These are phyloP conservation scores for Nezara viridula DNA, from an alignment of 2,888 invertebrate species.

Conservation along the genomic window DNA sequence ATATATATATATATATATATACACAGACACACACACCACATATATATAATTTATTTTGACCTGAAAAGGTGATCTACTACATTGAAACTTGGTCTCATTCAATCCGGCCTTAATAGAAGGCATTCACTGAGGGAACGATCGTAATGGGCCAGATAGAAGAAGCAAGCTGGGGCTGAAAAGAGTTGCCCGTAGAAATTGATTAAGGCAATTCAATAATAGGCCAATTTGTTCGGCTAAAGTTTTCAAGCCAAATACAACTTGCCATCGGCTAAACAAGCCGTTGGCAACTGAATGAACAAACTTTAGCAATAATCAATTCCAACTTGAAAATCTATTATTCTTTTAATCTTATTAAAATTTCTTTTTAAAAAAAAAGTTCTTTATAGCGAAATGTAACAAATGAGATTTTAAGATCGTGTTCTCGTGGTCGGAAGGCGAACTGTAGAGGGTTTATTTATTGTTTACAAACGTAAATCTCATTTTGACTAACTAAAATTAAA, in stretches of 20 bases:
- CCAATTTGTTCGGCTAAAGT: constrained; percentile 32
- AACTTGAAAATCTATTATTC: neutral
- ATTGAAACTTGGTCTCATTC: neutral
- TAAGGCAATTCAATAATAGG: constrained; percentile 46
- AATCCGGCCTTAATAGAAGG: constrained; percentile 8
- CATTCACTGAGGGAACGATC: neutral
- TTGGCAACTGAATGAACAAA: neutral
- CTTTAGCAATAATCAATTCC: neutral
- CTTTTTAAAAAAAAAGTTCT: no score
- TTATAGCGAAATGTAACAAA: no score
- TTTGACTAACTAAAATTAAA: no score
- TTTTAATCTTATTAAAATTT: no score
- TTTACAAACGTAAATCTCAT: no score
- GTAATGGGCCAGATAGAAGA: constrained; percentile 22
- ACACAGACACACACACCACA: no score
- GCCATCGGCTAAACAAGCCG: neutral
- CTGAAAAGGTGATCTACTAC: neutral
- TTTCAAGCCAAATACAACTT: neutral
- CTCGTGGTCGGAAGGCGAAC: no score
- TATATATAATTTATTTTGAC: neutral
- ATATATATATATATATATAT: neutral
- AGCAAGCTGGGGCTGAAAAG: neutral
- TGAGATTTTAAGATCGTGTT: no score
- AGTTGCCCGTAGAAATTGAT: constrained; percentile 28
- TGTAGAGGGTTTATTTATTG: no score